Evolutionary conservation across 2,888 invertebrate genomes (phyloP).

Genomic region (Leptogaster cylindrica): DNA sequence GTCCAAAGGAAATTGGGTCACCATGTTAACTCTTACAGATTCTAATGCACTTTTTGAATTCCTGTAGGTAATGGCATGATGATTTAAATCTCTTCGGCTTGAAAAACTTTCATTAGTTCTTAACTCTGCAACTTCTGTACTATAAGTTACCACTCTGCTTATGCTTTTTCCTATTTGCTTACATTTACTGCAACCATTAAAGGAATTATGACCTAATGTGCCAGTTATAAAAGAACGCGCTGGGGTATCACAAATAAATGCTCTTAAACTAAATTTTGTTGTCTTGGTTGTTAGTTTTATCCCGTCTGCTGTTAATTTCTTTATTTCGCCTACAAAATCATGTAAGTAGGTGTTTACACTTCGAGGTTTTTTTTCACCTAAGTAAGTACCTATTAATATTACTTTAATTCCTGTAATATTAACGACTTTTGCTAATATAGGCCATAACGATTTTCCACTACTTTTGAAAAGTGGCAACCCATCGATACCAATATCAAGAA

Average conservation of each 20-base stretch:
- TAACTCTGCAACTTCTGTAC: slow-evolving; percentile 5
- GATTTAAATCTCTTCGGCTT: slow-evolving; percentile 12
- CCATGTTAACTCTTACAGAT: neutral
- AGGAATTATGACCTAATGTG: slow-evolving; percentile 27
- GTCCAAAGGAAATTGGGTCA: slow-evolving; percentile 17
- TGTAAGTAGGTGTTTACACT: slow-evolving; percentile 8
- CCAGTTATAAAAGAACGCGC: slow-evolving; percentile 18
- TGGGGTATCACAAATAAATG: slow-evolving; percentile 34
- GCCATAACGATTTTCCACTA: neutral
- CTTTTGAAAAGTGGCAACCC: slow-evolving; percentile 26
- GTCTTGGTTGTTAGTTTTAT: neutral
- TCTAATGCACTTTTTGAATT: slow-evolving; percentile 21
- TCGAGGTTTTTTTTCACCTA: slow-evolving; percentile 7
- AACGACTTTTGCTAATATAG: slow-evolving; percentile 10
- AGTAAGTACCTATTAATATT: slow-evolving; percentile 8
- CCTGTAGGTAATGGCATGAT: slow-evolving; percentile 15
- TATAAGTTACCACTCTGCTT: slow-evolving; percentile 30
- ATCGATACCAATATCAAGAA: neutral
- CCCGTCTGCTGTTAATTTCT: neutral
- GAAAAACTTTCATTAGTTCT: slow-evolving; percentile 37
- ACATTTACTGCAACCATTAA: slow-evolving; percentile 36
- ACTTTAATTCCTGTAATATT: slow-evolving; percentile 4
- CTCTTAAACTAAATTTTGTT: slow-evolving; percentile 1
- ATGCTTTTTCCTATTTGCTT: slow-evolving; percentile 26
- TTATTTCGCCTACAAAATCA: slow-evolving; percentile 12